Percentiles rank a stretch among this genome's conserved stretches.
Evolutionary conservation across 2,888 invertebrate genomes (phyloP).

Genomic region (Trimorus sp.): DNA sequence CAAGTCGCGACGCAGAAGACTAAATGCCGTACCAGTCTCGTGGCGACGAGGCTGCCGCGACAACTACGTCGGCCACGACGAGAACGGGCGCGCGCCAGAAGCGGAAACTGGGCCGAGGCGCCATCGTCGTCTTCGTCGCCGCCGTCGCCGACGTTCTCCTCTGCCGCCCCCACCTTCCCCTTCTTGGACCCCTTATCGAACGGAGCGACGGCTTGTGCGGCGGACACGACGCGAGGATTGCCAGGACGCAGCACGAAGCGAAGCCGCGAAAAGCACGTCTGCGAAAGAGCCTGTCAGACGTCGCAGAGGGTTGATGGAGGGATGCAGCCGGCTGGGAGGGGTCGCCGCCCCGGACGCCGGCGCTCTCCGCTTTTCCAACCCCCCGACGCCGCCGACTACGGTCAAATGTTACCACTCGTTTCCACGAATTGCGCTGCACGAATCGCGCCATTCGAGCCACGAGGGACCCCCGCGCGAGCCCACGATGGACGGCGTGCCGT

Average conservation of each 20-base stretch:
- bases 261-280: slow-evolving; percentile 56
- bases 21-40: slow-evolving; percentile 62
- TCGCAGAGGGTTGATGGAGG: slow-evolving; percentile 71
- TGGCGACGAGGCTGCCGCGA: slow-evolving; percentile 49
- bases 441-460: too few relatives aligned
- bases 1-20: slow-evolving; percentile 56
- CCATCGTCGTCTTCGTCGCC: slow-evolving; percentile 64
- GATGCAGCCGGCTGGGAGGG: slow-evolving; percentile 61
- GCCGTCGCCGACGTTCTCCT: slow-evolving; percentile 53
- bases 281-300: slow-evolving; percentile 72
- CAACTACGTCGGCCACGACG: slow-evolving; percentile 56
- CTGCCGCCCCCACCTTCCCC: slow-evolving; percentile 52
- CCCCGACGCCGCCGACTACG: slow-evolving; percentile 25
- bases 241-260: slow-evolving; percentile 46
- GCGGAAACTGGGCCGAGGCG: slow-evolving; percentile 59
- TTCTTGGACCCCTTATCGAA: slow-evolving; percentile 50
- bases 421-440: slow-evolving; percentile 5
- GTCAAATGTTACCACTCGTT: slow-evolving; percentile 12
- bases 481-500: too few relatives aligned
- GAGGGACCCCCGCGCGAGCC: too few relatives aligned
- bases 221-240: slow-evolving; percentile 35
- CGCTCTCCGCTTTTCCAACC: slow-evolving; percentile 67
- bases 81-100: slow-evolving; percentile 44
- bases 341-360: slow-evolving; percentile 71
- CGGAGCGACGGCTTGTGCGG: slow-evolving; percentile 18